phyloP scores from a whole-genome alignment of 1,140 invertebrate species.

The Heliothis subflexa region DNA sequence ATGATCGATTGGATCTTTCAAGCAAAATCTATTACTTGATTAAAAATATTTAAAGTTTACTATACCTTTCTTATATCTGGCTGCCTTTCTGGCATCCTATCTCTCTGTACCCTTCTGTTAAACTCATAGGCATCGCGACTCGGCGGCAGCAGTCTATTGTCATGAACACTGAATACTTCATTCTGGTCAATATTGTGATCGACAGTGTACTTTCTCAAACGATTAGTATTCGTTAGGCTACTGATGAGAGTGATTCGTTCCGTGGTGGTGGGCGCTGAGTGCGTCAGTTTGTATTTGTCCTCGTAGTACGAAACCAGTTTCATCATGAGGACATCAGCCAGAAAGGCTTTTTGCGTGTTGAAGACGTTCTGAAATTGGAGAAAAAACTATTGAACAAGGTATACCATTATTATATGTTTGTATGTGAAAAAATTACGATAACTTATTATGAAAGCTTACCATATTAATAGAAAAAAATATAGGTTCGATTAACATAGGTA shows the following conservation, averaged over 20 bases:
- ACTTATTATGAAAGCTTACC: no score
- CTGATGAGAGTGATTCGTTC: conserved; percentile 13
- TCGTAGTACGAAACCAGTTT: conserved; percentile 73
- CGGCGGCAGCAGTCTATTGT: background rate
- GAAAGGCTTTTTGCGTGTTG: conserved; percentile 50
- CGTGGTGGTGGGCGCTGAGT: conserved; percentile 18
- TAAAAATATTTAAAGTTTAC: no score
- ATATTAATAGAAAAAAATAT: no score
- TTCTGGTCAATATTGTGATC: conserved; percentile 10
- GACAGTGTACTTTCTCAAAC: background rate
- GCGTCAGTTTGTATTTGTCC: conserved; percentile 63
- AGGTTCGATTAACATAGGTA: no score
- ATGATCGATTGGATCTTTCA: no score
- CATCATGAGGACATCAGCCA: conserved; percentile 66
- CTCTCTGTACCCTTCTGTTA: background rate
- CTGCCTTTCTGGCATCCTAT: background rate
- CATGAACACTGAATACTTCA: background rate
- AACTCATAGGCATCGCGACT: background rate
- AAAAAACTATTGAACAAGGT: background rate
- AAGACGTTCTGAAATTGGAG: conserved; percentile 45
- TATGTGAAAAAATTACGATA: no score
- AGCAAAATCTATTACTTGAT: no score
- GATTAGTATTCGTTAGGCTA: no score
- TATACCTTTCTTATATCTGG: no score
- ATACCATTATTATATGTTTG: background rate